Conservation (phyloP, 2,888 invertebrate genomes). For the Zhuqinia jingwanae region DNA sequence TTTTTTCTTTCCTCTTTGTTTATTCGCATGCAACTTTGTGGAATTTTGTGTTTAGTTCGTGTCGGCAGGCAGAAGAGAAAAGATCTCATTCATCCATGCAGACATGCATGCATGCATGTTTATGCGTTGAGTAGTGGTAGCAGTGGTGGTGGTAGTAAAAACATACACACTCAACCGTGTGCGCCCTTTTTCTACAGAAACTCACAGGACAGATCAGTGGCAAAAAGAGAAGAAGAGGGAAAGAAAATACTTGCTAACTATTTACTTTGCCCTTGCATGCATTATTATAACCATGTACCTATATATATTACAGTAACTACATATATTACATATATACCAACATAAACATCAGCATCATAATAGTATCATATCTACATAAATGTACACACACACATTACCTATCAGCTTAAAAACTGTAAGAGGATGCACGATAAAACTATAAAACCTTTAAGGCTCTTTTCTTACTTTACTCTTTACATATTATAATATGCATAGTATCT, state of each 20-base stretch:
- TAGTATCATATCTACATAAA: too few relatives aligned
- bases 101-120: conserved; percentile 52
- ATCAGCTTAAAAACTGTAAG: not conserved
- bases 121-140: conserved; percentile 37
- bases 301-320: too few relatives aligned
- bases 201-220: too few relatives aligned
- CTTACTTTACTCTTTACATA: not conserved
- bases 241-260: conserved; percentile 32
- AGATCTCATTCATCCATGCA: conserved; percentile 3
- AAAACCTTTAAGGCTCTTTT: conserved; percentile 23
- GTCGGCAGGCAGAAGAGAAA: not conserved
- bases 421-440: not conserved
- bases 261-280: conserved; percentile 9
- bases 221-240: conserved; percentile 13
- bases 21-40: too few relatives aligned
- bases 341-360: too few relatives aligned
- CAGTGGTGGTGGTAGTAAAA: conserved; percentile 35
- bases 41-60: too few relatives aligned
- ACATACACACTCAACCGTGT: not conserved
- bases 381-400: not conserved
- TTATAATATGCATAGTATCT: too few relatives aligned
- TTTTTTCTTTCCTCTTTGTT: too few relatives aligned
- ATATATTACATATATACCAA: too few relatives aligned
- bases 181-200: too few relatives aligned
- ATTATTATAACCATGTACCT: conserved; percentile 21